Percentiles rank a stretch among this genome's conserved stretches.
Evolutionary conservation across 2,797 vertebrate genomes (phyloP).

Genomic region (Cheirogaleus major): DNA sequence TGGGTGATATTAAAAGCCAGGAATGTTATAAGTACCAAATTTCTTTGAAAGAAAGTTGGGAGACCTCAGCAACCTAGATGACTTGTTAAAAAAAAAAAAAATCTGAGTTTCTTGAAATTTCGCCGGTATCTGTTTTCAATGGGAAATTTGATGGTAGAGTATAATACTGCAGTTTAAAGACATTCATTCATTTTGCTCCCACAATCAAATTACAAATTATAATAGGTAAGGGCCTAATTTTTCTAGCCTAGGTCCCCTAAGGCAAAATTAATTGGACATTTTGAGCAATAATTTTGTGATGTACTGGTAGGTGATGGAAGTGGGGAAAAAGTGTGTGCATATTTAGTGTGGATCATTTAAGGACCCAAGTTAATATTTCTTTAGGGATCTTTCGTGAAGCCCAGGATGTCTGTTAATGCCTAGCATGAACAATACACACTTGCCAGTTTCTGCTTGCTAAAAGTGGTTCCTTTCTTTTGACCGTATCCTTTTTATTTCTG

Average conservation of each 20-base stretch:
- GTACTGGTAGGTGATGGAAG: no score
- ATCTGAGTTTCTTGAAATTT: constrained; percentile 75
- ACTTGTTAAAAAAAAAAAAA: constrained; percentile 75
- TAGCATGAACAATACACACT: neutral
- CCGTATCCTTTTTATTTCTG: neutral
- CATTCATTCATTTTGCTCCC: neutral
- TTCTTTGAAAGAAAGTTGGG: constrained; percentile 51
- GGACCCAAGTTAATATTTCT: neutral
- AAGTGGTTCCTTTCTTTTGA: neutral
- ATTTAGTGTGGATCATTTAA: neutral
- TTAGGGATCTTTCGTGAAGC: neutral
- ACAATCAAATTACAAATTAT: neutral
- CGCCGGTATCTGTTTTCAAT: constrained; percentile 63
- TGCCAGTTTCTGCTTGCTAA: neutral
- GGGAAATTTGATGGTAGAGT: neutral
- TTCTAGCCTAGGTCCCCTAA: neutral
- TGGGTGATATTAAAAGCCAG: constrained; percentile 80
- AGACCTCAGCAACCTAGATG: constrained; percentile 72
- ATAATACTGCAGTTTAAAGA: neutral
- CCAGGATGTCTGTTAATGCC: neutral
- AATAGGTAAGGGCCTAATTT: neutral
- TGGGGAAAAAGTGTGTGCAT: neutral
- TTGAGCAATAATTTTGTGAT: neutral
- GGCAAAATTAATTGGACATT: neutral
- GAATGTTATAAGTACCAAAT: constrained; percentile 79